Conservation (phyloP, 37 sponge, comb jelly and placozoan genomes). For the Beroe ovata region DNA sequence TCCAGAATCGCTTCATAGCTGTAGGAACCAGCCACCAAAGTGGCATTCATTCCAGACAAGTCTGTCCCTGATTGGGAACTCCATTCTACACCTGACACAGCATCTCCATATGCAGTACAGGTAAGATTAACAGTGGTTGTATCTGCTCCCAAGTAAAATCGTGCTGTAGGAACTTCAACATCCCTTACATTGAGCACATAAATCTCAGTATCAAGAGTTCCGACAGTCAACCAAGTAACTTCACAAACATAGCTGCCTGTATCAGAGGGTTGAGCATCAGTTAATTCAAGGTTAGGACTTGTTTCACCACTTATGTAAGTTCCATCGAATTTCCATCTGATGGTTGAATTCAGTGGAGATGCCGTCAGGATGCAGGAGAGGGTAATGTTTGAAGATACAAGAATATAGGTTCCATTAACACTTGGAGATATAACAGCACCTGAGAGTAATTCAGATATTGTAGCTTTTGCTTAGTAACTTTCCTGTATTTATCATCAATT, state of each 20-base stretch:
- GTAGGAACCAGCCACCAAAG: not conserved
- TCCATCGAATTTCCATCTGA: not conserved
- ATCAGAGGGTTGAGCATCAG: not conserved
- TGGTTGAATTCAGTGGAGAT: not conserved
- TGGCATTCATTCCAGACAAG: not conserved
- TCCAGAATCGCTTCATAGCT: not conserved
- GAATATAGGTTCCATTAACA: not conserved
- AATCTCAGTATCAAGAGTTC: not conserved
- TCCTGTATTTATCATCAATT: too few species aligned
- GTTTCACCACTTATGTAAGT: not conserved
- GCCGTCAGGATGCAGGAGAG: not conserved
- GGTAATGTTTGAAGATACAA: not conserved
- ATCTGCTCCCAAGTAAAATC: not conserved
- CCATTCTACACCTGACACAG: not conserved
- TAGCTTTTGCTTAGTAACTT: too few species aligned
- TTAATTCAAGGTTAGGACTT: not conserved
- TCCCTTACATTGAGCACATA: slow-evolving; percentile 14
- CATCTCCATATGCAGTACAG: slow-evolving; percentile 34
- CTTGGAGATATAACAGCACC: not conserved
- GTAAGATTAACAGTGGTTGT: not conserved
- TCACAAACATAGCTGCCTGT: not conserved
- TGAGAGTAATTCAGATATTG: not conserved
- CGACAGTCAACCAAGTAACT: slow-evolving; percentile 13
- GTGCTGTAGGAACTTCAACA: not conserved
- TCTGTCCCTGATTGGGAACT: not conserved